Base-by-base conservation (phyloP, 1,140 invertebrate species). In the Hyphantria cunea region DNA sequence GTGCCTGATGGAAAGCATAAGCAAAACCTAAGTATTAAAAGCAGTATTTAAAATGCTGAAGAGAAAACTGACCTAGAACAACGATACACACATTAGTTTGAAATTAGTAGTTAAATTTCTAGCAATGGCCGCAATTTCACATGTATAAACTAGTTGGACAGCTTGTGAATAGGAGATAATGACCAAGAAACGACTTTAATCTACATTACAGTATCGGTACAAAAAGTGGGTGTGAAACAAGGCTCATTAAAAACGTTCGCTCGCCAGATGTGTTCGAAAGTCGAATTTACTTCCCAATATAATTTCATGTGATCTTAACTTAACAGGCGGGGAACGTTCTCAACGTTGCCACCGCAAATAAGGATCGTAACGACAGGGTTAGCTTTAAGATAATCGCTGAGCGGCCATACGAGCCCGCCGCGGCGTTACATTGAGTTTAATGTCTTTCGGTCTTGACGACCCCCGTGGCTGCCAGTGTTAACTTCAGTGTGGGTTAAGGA, bases 311-410 rank as follows among this genome's bases (percentile, higher is more conserved):
- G 71, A 62, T 52, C 64, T 45, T 50, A 64, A 53, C 69, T 62
- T 65, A 60, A 60, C 56, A 60, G 37, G 70, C 37, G 51, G 50
- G 37, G 58, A 66, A 61, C 66, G 66, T 72, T 68, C 49, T 54
- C 48, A 70, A 65, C 54, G 17, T 69, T 70, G 61, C 60, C 70
- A 79, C 81, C 81, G 71, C 80, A 84, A 84, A 83, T 80, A 82
- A 79, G 78, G 81, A 69, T 72, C 68, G 76, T 80, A 81, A 84
- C 82, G 78, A 78, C 74, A 68, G 76, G 78, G 83, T 86, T 86
- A 86, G 82, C 72, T 87, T 80, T 80, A 80, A 88, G 83, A 84
- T 86, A 86, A 88, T 88, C 78, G 79, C 60, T 62, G 69, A 75
- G 65, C 60, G 72, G 66, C 69, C 75, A 77, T 78, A 75, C 68